phyloP scores from a whole-genome alignment of 1,140 invertebrate species.

The Leptoteleia sp. region DNA sequence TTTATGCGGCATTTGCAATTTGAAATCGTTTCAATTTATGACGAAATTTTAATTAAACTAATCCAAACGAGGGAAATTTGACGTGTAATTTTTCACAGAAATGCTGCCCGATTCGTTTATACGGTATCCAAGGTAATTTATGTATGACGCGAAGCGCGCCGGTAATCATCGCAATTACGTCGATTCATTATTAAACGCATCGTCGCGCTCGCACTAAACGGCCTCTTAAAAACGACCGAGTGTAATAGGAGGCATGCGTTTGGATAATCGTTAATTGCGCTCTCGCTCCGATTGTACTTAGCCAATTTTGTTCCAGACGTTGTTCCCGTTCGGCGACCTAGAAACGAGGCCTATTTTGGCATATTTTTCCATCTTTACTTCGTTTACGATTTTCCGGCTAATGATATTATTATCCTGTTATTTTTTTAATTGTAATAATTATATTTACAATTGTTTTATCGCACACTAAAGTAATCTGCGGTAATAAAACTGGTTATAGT shows the following conservation, averaged over 20 bases:
- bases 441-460: too few species aligned
- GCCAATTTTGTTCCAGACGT: constrained; percentile 26
- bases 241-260: constrained; percentile 32
- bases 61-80: too few species aligned
- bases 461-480: too few species aligned
- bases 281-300: constrained; percentile 31
- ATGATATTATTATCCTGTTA: too few species aligned
- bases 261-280: constrained; percentile 54
- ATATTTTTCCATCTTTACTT: too few species aligned
- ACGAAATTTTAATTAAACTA: too few species aligned
- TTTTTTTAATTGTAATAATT: too few species aligned
- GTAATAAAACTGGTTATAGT: too few species aligned
- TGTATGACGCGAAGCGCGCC: constrained; percentile 47
- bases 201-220: constrained; percentile 61
- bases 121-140: constrained; percentile 37
- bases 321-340: constrained; percentile 42
- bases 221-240: constrained; percentile 53
- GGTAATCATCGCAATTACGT: constrained; percentile 61
- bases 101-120: constrained; percentile 31
- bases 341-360: constrained; percentile 14
- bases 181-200: constrained; percentile 66
- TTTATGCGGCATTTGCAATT: too few species aligned
- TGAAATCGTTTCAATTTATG: too few species aligned
- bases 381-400: too few species aligned
- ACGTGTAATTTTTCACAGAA: constrained; percentile 19